Conservation (phyloP, 1,140 invertebrate species). For the Brachionus rubens region DNA sequence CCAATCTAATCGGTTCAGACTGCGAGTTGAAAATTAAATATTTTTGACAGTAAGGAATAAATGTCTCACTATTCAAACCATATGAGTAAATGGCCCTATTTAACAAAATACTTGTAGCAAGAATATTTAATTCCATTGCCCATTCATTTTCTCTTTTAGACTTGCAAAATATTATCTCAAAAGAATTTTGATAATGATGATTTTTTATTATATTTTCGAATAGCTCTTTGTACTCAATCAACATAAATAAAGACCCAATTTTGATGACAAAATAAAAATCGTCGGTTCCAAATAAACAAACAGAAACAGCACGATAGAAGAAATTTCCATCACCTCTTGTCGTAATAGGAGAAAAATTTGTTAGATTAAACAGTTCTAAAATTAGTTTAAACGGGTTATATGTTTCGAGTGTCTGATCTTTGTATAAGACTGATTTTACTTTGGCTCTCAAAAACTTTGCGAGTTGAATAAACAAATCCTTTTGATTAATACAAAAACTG, state of each 20-base stretch:
- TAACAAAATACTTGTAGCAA: not conserved
- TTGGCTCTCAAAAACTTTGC: not conserved
- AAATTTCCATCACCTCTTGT: not conserved
- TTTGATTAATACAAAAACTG: not conserved
- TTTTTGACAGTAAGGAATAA: conserved; percentile 1
- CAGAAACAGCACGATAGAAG: not conserved
- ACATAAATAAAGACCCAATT: not conserved
- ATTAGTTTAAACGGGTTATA: not conserved
- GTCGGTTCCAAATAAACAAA: not conserved
- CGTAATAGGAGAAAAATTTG: not conserved
- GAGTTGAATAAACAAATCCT: not conserved
- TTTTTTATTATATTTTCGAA: too few relatives aligned
- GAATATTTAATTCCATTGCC: not conserved
- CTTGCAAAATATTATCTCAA: not conserved
- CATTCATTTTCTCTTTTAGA: not conserved
- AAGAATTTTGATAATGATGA: not conserved
- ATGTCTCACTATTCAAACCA: not conserved
- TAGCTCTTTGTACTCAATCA: too few relatives aligned
- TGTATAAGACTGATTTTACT: not conserved
- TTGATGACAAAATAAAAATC: not conserved
- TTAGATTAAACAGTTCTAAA: not conserved
- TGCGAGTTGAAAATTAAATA: not conserved
- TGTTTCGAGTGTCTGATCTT: not conserved
- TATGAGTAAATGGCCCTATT: not conserved
- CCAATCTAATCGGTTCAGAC: not conserved